Conservation (phyloP, 1,140 invertebrate species). For the Phortica variegata region DNA sequence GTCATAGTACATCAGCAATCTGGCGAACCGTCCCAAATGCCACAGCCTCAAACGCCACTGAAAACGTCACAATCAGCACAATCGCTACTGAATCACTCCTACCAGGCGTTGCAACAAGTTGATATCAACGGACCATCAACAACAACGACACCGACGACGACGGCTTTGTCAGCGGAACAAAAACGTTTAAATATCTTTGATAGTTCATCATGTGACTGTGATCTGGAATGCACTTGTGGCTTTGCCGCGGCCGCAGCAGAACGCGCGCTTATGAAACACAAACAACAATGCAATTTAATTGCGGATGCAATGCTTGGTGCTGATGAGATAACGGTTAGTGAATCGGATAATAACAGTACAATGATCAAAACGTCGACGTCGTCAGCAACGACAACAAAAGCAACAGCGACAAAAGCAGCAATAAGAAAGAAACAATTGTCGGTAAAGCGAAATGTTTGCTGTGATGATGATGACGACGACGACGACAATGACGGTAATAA, state of each 20-base stretch:
- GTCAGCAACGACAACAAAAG: too few species aligned
- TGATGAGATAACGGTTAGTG: conserved; percentile 52
- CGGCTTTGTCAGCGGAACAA: conserved; percentile 29
- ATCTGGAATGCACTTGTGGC: conserved; percentile 43
- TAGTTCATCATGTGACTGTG: conserved; percentile 37
- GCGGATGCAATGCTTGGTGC: conserved; percentile 48
- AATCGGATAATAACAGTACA: conserved; percentile 53
- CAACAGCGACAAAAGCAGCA: too few species aligned
- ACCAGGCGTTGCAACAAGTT: conserved; percentile 37
- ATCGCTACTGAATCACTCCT: conserved; percentile 48
- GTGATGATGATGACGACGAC: too few species aligned
- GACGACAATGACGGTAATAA: too few species aligned
- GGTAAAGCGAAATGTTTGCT: too few species aligned
- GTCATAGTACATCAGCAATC: conserved; percentile 47
- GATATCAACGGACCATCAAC: conserved; percentile 16
- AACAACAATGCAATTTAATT: conserved; percentile 38
- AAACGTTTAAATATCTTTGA: too few species aligned
- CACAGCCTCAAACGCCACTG: conserved; percentile 1
- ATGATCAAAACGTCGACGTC: conserved; percentile 49
- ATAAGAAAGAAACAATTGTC: too few species aligned
- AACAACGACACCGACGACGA: conserved; percentile 12
- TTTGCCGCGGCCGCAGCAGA: conserved; percentile 10
- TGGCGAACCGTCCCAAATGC: conserved; percentile 5
- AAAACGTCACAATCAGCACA: conserved; percentile 42
- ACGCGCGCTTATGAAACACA: conserved; percentile 19